Percentiles rank a stretch among this genome's conserved stretches.
phyloP scores from a whole-genome alignment of 2,797 vertebrate genomes.

The Anabacerthia variegaticeps region DNA sequence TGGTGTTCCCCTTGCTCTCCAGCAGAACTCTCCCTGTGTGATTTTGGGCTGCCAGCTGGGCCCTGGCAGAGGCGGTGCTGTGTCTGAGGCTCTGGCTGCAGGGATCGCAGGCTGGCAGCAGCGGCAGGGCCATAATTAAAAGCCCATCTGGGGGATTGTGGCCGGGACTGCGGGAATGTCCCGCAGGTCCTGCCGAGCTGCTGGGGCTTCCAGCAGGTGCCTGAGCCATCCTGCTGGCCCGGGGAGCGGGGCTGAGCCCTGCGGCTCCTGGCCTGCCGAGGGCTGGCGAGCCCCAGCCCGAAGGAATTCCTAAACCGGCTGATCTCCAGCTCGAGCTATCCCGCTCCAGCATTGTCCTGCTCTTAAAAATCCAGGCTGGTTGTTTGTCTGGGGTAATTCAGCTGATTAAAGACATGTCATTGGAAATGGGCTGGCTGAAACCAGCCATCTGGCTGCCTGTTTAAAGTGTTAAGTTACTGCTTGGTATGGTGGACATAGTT shows the following conservation, averaged over 20 bases:
- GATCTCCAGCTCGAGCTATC: neutral
- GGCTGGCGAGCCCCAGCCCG: neutral
- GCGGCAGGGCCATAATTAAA: rapidly evolving
- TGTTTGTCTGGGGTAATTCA: neutral
- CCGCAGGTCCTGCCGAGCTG: neutral
- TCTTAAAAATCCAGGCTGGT: neutral
- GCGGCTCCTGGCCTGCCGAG: neutral
- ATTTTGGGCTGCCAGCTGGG: neutral
- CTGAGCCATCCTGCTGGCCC: neutral
- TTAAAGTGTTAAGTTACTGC: neutral
- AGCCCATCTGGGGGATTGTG: neutral
- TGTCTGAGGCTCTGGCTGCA: rapidly evolving
- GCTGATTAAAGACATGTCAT: neutral
- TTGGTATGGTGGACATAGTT: neutral
- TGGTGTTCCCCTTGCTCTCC: neutral
- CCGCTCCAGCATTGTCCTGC: rapidly evolving
- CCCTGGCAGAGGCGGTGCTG: neutral
- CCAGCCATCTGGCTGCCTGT: slow-evolving; percentile 13
- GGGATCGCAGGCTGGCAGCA: neutral
- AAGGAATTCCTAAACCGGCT: neutral
- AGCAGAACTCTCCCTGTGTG: neutral
- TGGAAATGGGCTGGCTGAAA: neutral
- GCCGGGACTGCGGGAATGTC: neutral
- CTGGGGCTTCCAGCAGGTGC: neutral
- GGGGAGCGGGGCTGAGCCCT: neutral